Evolutionary conservation across 2,888 invertebrate species (phyloP).

Genomic region (Cataglyphis livida): DNA sequence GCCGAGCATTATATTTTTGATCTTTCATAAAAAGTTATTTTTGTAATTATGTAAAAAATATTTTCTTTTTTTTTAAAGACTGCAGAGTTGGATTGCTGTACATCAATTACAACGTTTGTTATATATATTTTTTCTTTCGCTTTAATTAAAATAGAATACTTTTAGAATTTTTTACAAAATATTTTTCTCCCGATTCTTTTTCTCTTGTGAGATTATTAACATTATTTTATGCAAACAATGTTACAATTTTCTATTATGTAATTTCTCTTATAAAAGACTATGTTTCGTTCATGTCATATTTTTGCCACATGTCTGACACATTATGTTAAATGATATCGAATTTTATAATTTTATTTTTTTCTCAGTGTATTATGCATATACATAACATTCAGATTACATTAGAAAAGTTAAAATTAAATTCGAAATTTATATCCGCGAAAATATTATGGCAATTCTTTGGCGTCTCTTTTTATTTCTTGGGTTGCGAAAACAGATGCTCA

Average conservation of each 20-base stretch:
- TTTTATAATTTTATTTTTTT: not conserved
- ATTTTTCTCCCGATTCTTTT: not conserved
- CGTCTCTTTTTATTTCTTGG: constrained; percentile 5
- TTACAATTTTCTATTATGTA: not conserved
- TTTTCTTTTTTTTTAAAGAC: not conserved
- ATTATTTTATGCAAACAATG: constrained; percentile 12
- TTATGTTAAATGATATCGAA: not conserved
- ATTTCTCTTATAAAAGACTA: constrained; percentile 4
- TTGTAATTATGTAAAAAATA: not conserved
- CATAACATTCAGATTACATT: not conserved
- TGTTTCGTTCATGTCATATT: not conserved
- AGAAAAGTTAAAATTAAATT: not conserved
- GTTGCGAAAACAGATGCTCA: constrained; percentile 67
- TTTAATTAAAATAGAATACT: not conserved
- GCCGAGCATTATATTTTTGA: constrained; percentile 6
- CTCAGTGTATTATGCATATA: not conserved
- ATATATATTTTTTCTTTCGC: not conserved
- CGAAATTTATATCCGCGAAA: constrained; percentile 11
- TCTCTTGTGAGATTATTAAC: not conserved
- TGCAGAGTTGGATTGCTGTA: not conserved
- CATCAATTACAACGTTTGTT: not conserved
- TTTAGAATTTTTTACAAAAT: not conserved
- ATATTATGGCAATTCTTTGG: not conserved
- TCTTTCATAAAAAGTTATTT: constrained; percentile 9
- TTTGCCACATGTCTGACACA: not conserved